These are phyloP conservation scores for Euwallacea similis DNA, from an alignment of 1,140 invertebrate genomes.

Conservation along the genomic window DNA sequence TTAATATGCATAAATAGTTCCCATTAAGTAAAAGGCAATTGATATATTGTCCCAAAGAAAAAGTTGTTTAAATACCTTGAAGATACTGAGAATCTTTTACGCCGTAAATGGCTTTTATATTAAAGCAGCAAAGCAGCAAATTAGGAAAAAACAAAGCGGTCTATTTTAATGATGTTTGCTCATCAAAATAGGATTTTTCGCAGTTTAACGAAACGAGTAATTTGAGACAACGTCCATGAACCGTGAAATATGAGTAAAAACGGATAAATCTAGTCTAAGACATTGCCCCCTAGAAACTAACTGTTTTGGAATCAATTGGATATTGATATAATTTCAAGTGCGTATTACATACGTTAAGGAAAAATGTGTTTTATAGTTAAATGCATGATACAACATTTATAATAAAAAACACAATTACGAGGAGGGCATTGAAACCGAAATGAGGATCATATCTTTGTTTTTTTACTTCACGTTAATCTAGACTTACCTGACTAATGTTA, in stretches of 20 bases:
- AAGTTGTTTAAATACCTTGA: neutral
- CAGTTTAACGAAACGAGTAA: slow-evolving; percentile 6
- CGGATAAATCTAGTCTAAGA: slow-evolving; percentile 1
- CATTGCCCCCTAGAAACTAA: slow-evolving; percentile 4
- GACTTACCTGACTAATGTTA: slow-evolving; percentile 60
- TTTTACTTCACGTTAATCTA: neutral
- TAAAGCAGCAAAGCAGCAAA: slow-evolving; percentile 4
- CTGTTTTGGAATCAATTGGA: too few species aligned
- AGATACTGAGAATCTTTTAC: neutral
- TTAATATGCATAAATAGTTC: neutral
- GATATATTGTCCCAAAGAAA: neutral
- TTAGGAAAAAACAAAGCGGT: neutral
- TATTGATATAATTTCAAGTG: too few species aligned
- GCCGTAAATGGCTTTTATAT: neutral
- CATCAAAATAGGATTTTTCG: slow-evolving; percentile 12
- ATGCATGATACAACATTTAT: neutral
- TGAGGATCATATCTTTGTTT: too few species aligned
- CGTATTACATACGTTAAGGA: too few species aligned
- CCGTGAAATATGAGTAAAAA: slow-evolving; percentile 14
- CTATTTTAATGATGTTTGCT: slow-evolving; percentile 1
- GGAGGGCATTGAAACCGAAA: too few species aligned
- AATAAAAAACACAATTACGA: neutral
- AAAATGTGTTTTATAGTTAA: neutral
- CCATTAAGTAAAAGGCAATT: neutral
- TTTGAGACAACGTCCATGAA: slow-evolving; percentile 3